Evolutionary conservation across 37 sponge, comb jelly and placozoan species (phyloP), one percentile per base, ranked within the genome.

Genomic region (Hormiphora californensis): DNA sequence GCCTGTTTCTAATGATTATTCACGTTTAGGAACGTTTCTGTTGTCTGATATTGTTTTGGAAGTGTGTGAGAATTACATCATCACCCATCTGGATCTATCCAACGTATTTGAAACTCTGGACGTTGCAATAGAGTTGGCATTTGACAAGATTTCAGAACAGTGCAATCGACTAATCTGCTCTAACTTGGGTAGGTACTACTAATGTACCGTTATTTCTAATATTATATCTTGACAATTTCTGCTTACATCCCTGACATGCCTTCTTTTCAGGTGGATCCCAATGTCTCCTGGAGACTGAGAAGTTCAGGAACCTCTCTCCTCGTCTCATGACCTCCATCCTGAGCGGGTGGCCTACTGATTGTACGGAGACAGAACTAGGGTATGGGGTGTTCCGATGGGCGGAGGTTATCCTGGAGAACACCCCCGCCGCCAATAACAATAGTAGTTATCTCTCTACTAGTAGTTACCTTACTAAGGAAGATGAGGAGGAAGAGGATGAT

Each of bases 11-110:
- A n/a, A n/a, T n/a, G n/a, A n/a, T n/a, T n/a, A n/a, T n/a, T n/a
- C n/a, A n/a, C n/a, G n/a, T n/a, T 32, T 28, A 73, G 81, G 81
- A 5, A 73, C 81, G 46, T 73, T 41, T 41, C 81, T 73, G 11
- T 46, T 43, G 19, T 32, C 46, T 41, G 81, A 73, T 0, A 36
- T 73, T 1, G 35, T 73, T 22, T 43, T 36, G 3, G 81, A 73
- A 22, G 35, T 73, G 27, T 73, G 81, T 33, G 27, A 73, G 27
- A 40, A 33, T 7, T 73, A 73, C 46, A 27, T 73, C 28, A 43
- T 73, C 39, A 21, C 81, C 38, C 81, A 73, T 28, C 9, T 73
- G 81, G 44, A 2, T 28, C 46, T 73, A 7, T n/a, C 4, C 1
- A 33, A 23, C 4, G 81, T 73, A 0, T 73, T 73, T 33, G 27